Evolutionary conservation across 2,113 vertebrate species (phyloP).

Genomic region (Rhinolophus ferrumequinum): DNA sequence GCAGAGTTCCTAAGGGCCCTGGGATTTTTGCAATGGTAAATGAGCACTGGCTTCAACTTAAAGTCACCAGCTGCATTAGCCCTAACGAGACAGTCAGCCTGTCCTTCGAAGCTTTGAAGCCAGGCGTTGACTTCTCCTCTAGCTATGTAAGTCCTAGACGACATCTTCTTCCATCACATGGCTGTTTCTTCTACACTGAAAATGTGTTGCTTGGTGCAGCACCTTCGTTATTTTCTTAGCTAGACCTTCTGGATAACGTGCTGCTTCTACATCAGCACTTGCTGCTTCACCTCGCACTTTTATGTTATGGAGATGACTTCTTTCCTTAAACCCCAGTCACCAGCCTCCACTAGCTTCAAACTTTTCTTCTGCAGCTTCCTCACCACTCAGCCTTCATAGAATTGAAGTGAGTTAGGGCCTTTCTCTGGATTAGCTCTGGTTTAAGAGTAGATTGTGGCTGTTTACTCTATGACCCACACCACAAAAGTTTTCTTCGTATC

Average conservation of each 20-base stretch:
- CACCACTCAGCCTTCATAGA: neutral
- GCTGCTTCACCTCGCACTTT: neutral
- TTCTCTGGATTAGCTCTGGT: neutral
- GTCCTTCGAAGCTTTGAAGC: neutral
- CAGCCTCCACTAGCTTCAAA: neutral
- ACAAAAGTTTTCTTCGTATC: neutral
- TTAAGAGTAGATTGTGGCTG: neutral
- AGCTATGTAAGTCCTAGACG: neutral
- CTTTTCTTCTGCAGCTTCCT: neutral
- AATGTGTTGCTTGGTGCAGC: neutral
- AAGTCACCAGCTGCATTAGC: neutral
- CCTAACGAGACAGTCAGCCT: neutral
- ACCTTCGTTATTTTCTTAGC: neutral
- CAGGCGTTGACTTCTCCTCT: neutral
- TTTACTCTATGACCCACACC: neutral
- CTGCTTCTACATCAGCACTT: neutral
- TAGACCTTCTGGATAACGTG: neutral
- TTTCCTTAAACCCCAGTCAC: neutral
- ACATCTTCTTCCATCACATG: neutral
- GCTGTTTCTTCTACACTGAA: neutral
- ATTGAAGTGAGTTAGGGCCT: neutral
- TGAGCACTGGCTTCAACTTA: neutral
- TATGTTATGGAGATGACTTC: neutral
- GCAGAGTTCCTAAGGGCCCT: neutral
- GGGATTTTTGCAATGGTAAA: neutral